phyloP scores from a whole-genome alignment of 37 sponge, comb jelly and placozoan species.

The Beroe forskalii region DNA sequence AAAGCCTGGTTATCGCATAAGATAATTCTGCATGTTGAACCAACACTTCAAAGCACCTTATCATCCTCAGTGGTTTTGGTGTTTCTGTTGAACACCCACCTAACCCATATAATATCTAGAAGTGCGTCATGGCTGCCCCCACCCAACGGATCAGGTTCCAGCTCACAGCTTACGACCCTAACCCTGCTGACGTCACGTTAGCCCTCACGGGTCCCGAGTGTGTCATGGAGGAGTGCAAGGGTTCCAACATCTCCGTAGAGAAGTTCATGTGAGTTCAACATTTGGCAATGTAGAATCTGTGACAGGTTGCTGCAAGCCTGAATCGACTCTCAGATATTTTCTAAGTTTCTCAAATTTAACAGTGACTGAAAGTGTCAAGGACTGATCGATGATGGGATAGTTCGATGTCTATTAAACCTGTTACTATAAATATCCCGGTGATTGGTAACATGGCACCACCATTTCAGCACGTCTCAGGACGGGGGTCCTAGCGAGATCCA shows the following conservation, averaged over 20 bases:
- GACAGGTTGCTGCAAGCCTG: background rate
- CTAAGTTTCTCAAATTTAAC: too few species aligned
- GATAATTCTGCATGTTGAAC: too few species aligned
- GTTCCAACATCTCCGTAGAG: conserved; percentile 9
- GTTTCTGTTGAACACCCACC: too few species aligned
- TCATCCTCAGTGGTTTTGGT: too few species aligned
- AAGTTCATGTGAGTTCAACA: background rate
- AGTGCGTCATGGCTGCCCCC: too few species aligned
- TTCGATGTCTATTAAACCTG: too few species aligned
- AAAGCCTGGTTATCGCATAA: too few species aligned
- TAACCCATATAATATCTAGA: too few species aligned
- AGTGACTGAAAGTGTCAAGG: too few species aligned
- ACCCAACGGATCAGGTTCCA: background rate
- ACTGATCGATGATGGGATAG: too few species aligned
- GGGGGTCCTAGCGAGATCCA: conserved; percentile 14
- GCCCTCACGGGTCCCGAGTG: background rate
- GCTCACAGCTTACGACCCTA: conserved; percentile 50
- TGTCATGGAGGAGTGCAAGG: background rate
- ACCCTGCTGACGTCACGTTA: background rate
- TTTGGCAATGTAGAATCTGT: background rate
- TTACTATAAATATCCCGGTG: background rate
- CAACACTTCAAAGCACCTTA: too few species aligned
- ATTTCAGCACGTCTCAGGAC: conserved; percentile 1
- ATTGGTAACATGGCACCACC: background rate
- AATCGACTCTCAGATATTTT: background rate